Evolutionary conservation across 92 coral and sea anemone genomes (phyloP).

Genomic region (Actinostola sp.): DNA sequence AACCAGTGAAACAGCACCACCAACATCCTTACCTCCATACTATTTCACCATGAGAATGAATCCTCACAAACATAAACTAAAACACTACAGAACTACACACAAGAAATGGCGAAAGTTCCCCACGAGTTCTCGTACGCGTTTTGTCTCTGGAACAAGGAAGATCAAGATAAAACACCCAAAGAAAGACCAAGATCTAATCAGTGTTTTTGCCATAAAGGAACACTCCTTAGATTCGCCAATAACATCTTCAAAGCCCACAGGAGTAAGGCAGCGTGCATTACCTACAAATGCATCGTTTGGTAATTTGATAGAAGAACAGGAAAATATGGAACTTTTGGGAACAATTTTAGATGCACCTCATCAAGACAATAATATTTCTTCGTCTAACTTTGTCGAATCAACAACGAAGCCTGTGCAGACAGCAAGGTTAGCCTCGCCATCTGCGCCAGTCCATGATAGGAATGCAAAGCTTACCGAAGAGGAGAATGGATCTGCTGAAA

Average conservation of each 20-base stretch:
- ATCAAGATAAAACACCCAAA: not conserved
- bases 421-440: not conserved
- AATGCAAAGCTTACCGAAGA: too few species aligned
- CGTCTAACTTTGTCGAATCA: not conserved
- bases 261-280: not conserved
- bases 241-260: not conserved
- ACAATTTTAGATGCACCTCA: not conserved
- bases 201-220: not conserved
- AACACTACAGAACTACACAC: not conserved
- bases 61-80: not conserved
- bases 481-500: too few species aligned
- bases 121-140: not conserved
- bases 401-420: not conserved
- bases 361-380: not conserved
- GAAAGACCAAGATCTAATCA: not conserved
- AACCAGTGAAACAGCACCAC: not conserved
- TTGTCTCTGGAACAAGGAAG: not conserved
- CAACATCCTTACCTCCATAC: slow-evolving; percentile 18
- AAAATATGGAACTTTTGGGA: slow-evolving; percentile 12
- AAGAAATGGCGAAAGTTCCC: not conserved
- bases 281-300: not conserved
- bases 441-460: too few species aligned
- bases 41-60: slow-evolving; percentile 6
- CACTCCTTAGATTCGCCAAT: not conserved
- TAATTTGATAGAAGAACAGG: slow-evolving; percentile 13